phyloP scores from a whole-genome alignment of 2,113 vertebrate genomes.

The Halichoeres trimaculatus region DNA sequence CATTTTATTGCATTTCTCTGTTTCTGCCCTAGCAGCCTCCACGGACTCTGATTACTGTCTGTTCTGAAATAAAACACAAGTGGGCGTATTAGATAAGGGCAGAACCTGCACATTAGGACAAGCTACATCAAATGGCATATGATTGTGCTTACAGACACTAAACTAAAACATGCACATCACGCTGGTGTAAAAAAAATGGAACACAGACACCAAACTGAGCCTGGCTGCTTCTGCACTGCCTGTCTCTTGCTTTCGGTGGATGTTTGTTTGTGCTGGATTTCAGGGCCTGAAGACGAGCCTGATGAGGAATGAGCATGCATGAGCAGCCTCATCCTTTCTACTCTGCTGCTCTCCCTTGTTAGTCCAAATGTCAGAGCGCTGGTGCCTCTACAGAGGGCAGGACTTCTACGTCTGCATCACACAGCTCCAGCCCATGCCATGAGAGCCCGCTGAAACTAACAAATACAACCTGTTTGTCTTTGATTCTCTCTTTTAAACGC shows the following conservation, averaged over 20 bases:
- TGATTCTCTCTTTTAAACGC: conserved; percentile 6
- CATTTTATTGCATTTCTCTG: conserved; percentile 18
- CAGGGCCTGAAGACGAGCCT: conserved; percentile 25
- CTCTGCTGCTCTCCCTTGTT: conserved; percentile 33
- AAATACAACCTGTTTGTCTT: conserved; percentile 16
- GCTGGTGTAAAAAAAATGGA: conserved; percentile 20
- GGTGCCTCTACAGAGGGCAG: conserved; percentile 33
- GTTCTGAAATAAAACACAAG: conserved; percentile 17
- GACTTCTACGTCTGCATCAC: conserved; percentile 19
- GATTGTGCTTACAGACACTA: conserved; percentile 1
- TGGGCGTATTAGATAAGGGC: conserved; percentile 15
- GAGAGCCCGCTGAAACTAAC: conserved; percentile 7
- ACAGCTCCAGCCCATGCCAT: not conserved
- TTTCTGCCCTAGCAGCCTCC: conserved; percentile 1
- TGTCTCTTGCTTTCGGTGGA: conserved; percentile 17
- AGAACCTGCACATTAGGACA: not conserved
- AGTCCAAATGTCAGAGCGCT: conserved; percentile 47
- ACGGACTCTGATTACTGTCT: conserved; percentile 11
- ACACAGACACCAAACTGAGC: conserved; percentile 28
- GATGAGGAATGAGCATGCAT: conserved; percentile 50
- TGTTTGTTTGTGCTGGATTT: conserved; percentile 46
- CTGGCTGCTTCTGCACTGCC: not conserved
- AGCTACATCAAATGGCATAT: conserved; percentile 10
- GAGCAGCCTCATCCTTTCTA: conserved; percentile 27
- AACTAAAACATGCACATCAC: conserved; percentile 1